phyloP scores from a whole-genome alignment of 2,797 vertebrate species.

The Petrocephalus schoutedeni region DNA sequence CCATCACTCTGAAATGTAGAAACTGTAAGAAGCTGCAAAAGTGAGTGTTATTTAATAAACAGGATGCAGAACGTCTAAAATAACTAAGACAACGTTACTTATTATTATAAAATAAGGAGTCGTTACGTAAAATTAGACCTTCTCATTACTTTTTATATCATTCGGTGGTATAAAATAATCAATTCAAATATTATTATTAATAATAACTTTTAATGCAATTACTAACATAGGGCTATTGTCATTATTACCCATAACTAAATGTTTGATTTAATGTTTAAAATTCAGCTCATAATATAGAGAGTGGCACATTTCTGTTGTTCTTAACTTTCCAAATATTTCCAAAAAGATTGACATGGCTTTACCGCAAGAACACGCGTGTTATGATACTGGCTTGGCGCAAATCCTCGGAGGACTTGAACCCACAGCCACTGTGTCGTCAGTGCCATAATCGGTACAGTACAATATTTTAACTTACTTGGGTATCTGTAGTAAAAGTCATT shows the following conservation, averaged over 20 bases:
- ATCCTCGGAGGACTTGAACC: background rate
- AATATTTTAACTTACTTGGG: constrained; percentile 80
- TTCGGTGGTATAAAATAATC: background rate
- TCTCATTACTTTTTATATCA: background rate
- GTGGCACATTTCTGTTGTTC: background rate
- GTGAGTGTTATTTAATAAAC: background rate
- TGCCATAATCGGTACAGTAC: background rate
- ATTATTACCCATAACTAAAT: background rate
- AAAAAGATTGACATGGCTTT: background rate
- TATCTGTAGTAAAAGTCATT: constrained; percentile 97
- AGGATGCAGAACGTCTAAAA: background rate
- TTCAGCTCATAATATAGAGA: background rate
- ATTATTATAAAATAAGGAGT: background rate
- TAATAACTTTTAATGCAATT: background rate
- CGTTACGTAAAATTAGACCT: background rate
- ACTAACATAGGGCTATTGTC: background rate
- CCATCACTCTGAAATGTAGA: background rate
- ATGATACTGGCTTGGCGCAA: background rate
- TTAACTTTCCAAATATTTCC: background rate
- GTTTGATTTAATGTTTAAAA: background rate
- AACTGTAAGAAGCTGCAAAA: background rate
- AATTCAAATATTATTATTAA: background rate
- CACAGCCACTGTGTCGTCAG: background rate
- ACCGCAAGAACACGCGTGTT: background rate
- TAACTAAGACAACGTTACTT: background rate